Conservation (phyloP, 2,888 invertebrate genomes). For the Actias luna region DNA sequence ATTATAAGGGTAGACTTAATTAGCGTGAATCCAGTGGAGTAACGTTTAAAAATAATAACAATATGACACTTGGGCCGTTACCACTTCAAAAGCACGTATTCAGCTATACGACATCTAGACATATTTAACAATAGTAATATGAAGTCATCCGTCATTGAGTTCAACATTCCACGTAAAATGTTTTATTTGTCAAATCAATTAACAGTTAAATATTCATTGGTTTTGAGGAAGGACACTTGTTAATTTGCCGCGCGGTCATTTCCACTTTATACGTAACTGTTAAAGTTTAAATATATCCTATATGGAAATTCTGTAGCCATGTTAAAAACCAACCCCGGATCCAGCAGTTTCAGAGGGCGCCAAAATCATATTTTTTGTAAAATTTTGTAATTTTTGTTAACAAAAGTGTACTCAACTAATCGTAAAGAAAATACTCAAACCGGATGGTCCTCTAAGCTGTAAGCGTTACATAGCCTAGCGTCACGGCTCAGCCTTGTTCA, state of each 20-base stretch:
- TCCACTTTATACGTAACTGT: not conserved
- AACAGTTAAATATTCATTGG: not conserved
- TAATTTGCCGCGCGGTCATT: not conserved
- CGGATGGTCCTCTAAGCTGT: no score
- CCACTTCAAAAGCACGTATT: not conserved
- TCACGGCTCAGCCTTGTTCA: no score
- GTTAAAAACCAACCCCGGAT: no score
- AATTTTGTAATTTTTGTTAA: no score
- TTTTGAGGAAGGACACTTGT: not conserved
- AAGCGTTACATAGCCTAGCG: no score
- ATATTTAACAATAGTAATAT: not conserved
- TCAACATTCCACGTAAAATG: not conserved
- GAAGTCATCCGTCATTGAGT: slow-evolving; percentile 1
- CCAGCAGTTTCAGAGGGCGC: no score
- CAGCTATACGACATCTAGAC: not conserved
- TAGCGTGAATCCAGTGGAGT: no score
- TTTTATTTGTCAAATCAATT: slow-evolving; percentile 3
- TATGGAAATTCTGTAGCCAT: not conserved
- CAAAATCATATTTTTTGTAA: no score
- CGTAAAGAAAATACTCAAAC: no score
- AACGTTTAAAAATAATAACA: no score
- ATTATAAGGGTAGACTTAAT: no score
- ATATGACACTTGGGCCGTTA: not conserved
- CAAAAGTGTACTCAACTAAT: no score
- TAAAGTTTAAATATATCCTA: not conserved